Evolutionary conservation across 1,140 invertebrate species (phyloP).

Genomic region (Calliopsis andreniformis): DNA sequence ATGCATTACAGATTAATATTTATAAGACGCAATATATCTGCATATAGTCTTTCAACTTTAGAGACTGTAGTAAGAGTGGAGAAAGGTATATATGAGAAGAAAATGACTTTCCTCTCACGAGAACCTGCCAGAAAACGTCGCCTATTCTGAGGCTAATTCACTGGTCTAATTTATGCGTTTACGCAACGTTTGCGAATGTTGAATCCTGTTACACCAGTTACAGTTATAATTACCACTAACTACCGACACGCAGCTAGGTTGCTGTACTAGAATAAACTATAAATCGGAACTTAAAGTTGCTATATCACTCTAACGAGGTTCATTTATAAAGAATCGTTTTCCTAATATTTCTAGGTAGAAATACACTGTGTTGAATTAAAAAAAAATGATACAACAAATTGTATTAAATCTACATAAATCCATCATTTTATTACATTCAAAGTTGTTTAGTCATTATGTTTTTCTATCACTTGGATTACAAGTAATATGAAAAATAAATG

Average conservation of each 20-base stretch:
- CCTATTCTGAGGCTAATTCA: slow-evolving; percentile 42
- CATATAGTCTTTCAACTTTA: too few species aligned
- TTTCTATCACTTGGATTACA: too few species aligned
- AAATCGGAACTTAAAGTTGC: not conserved
- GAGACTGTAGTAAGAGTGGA: too few species aligned
- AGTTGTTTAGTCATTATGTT: too few species aligned
- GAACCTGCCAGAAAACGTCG: slow-evolving; percentile 20
- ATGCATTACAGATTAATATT: not conserved
- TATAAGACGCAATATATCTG: not conserved
- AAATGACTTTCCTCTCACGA: slow-evolving; percentile 1
- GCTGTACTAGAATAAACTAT: slow-evolving; percentile 29
- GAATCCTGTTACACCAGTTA: slow-evolving; percentile 52
- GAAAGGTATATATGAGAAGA: not conserved
- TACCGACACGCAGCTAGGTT: slow-evolving; percentile 58
- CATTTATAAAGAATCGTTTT: too few species aligned
- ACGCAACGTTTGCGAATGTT: slow-evolving; percentile 34
- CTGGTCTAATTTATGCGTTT: slow-evolving; percentile 58
- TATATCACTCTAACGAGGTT: too few species aligned
- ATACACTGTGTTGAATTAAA: too few species aligned
- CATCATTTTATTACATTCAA: too few species aligned
- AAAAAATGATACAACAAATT: too few species aligned
- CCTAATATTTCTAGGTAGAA: too few species aligned
- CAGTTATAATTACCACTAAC: slow-evolving; percentile 56
- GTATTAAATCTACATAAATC: too few species aligned
- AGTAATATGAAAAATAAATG: too few species aligned